Evolutionary conservation across 2,888 invertebrate genomes (phyloP), one percentile per base, ranked within the genome.

Genomic region (Hylaea fasciaria): DNA sequence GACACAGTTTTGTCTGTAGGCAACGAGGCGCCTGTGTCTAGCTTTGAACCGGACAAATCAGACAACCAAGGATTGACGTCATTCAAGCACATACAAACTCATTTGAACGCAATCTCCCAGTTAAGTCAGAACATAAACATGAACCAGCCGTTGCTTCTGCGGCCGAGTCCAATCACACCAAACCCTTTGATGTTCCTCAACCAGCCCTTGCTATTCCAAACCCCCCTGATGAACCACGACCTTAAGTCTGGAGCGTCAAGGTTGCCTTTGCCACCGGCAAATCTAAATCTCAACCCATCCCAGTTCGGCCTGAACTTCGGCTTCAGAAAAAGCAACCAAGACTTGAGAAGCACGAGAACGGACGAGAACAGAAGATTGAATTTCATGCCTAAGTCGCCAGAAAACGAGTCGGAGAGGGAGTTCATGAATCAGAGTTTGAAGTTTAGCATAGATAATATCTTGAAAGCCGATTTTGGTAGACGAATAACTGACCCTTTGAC

Each of bases 391-490:
- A 90, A 89, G 64, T 88, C 90, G 0, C 86, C 88, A 0, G 87
- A 87, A 0, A 82, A 89, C 39, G 89, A 89, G 12, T 86, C 87
- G 0, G 85, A 79, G 2, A 83, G 88, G 12, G 89, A 92, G 57
- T 87, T 85, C 10, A 89, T 91, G 0, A 93, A 94, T 64, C 94
- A 94, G 64, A 91, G 94, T 70, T 83, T 97, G 32, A 95, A 96
- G 71, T 97, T 97, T 89, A 97, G 97, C 77, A 97, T 97, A 80
- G 96, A 96, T 75, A 97, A 97, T 84, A 97, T 97, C 64, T 86
- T 97, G 22, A 95, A 96, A 76, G 97, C 97, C 0, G 97, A 97
- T 81, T 97, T 97, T 70, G 97, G 97, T 0, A 91, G 95, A 32
- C 80, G 95, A 46, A 95, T 95, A 39, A 95, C 95, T 0, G 95